A percentile compares a stretch with the other conserved stretches of the same genome.
Conservation (phyloP, 2,113 vertebrate species). For the Paracanthobrama guichenoti region DNA sequence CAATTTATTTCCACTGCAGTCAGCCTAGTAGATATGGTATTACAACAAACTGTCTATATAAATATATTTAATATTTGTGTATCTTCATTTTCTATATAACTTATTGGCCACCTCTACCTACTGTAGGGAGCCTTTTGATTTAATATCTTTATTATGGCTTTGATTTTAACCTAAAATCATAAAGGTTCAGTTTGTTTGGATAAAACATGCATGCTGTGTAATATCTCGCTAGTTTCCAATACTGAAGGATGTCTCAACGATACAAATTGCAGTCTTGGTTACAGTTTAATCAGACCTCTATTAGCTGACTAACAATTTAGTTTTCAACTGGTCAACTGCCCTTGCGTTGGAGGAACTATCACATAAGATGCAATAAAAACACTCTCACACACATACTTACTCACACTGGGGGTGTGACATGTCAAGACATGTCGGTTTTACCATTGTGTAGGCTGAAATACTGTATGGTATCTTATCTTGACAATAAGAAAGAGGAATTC, state of each 20-base stretch:
- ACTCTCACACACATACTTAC: not conserved
- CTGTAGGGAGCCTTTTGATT: not conserved
- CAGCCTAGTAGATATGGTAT: conserved; percentile 57
- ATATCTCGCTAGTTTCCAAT: not conserved
- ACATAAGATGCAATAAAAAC: conserved; percentile 11
- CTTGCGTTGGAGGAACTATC: not conserved
- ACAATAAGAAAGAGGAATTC: not conserved
- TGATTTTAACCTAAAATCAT: not conserved
- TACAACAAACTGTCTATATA: not conserved
- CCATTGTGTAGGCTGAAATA: not conserved
- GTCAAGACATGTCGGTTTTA: not conserved
- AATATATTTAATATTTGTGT: not conserved
- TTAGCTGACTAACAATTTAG: conserved; percentile 2
- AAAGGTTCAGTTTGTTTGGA: not conserved
- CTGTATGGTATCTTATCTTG: not conserved
- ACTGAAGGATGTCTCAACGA: not conserved
- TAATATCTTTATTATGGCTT: not conserved
- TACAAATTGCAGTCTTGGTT: not conserved
- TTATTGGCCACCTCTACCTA: not conserved
- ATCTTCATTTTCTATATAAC: not conserved
- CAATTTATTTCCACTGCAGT: conserved; percentile 65
- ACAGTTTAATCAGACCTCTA: conserved; percentile 8
- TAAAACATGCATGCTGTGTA: not conserved
- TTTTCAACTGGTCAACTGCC: conserved; percentile 29
- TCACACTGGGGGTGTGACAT: conserved; percentile 9